These are phyloP conservation scores for Delphinapterus leucas DNA, from an alignment of 2,113 vertebrate species.

Conservation along the genomic window DNA sequence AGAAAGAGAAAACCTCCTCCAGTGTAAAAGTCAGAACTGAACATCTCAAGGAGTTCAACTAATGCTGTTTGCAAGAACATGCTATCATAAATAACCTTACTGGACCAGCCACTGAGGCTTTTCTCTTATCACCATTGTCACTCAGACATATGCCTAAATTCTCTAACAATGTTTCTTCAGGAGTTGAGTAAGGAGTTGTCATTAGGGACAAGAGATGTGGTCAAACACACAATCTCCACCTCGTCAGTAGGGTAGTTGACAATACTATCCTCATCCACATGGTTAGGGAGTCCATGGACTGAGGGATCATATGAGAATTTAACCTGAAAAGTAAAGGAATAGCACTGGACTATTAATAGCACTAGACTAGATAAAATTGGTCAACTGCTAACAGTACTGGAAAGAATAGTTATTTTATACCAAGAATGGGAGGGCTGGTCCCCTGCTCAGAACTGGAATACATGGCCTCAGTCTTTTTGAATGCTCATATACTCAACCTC, in stretches of 20 bases:
- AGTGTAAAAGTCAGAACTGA: neutral
- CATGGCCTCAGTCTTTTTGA: neutral
- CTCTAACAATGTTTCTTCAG: neutral
- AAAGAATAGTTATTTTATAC: neutral
- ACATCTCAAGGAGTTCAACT: neutral
- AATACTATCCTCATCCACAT: neutral
- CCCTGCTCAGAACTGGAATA: neutral
- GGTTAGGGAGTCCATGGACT: neutral
- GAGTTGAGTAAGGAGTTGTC: neutral
- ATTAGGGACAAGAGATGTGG: neutral
- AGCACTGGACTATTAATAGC: neutral
- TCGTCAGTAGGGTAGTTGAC: neutral
- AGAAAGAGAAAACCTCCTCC: neutral
- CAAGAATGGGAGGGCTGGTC: neutral
- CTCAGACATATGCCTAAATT: neutral
- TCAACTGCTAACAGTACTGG: neutral
- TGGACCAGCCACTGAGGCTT: neutral
- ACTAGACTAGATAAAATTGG: neutral
- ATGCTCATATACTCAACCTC: neutral
- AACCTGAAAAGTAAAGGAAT: neutral
- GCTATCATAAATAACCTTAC: neutral
- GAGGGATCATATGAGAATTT: neutral
- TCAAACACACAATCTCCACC: neutral
- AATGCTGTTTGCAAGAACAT: neutral
- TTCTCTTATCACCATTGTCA: neutral